Percentiles rank a stretch among this genome's conserved stretches.
phyloP scores from a whole-genome alignment of 1,140 invertebrate species.

The Ruditapes philippinarum region DNA sequence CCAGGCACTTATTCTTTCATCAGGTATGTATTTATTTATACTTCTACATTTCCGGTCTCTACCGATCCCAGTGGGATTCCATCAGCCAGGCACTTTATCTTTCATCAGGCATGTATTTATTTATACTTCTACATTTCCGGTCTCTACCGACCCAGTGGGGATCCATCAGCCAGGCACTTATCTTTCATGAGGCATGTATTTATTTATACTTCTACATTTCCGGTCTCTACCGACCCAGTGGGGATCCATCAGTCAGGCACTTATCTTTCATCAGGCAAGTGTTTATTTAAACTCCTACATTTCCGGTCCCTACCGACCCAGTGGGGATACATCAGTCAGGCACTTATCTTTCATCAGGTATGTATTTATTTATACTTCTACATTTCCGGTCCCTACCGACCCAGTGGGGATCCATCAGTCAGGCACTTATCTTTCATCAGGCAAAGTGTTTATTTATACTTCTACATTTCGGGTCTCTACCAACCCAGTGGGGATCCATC shows the following conservation, averaged over 20 bases:
- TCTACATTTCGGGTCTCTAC: conserved; percentile 97
- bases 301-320: conserved; percentile 95
- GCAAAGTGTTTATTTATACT: too few species aligned
- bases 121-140: conserved; percentile 95
- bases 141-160: conserved; percentile 97
- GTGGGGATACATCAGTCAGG: conserved; percentile 99
- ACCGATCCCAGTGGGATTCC: conserved; percentile 96
- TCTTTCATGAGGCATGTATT: conserved; percentile 99
- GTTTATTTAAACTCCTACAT: conserved; percentile 96
- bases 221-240: conserved; percentile 96
- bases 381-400: conserved; percentile 97
- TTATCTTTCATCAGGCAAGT: conserved; percentile 99
- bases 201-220: conserved; percentile 95
- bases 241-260: conserved; percentile 99
- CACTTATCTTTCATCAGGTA: too few species aligned
- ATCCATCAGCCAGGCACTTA: conserved; percentile 98
- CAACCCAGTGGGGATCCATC: conserved; percentile 97
- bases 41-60: conserved; percentile 97
- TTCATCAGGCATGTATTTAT: conserved; percentile 98
- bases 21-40: conserved; percentile 97
- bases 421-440: too few species aligned
- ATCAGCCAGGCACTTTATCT: conserved; percentile 99
- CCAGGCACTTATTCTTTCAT: conserved; percentile 99
- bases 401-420: conserved; percentile 98
- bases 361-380: conserved; percentile 94